Base-by-base conservation (phyloP, 2,113 vertebrate genomes). In the Ochotona princeps region DNA sequence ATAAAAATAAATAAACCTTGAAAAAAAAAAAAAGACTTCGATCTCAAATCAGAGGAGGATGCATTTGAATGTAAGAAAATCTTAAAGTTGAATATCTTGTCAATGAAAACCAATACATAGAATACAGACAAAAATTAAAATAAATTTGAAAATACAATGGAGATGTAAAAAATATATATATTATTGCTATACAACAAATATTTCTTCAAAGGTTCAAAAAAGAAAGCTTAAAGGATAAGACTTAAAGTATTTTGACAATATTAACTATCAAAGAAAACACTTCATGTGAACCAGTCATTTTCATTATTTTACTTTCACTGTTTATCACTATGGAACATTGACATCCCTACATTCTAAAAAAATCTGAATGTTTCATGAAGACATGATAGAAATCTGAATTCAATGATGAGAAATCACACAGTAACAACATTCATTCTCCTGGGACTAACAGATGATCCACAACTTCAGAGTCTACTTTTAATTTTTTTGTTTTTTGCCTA, bases 401-500 rank as follows among this genome's bases (percentile, higher is more conserved):
- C 78, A 69, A 8, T 35, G 47, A 93, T 93, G 92, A 69, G 84
- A 83, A 95, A 96, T 13, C 57, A 21, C 21, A 94, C 92, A 21
- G 23, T 44, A 60, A 79, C 89, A 70, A 70, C 87, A n/a, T 97
- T 95, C 87, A 90, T 96, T 44, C 96, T 97, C 26, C 60, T 95
- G 28, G 95, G 93, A 69, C 70, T 97, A 11, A 94, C 90, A 6
- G 90, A 88, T 2, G 23, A 91, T n/a, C 91, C 23, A 79, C 66
- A 72, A 15, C 49, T 75, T 2, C 88, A 95, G 60, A 47, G 49
- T 60, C 28, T 91, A 12, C 88, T 91, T 69, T 91, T 91, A 66
- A 75, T 87, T 10, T 82, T 93, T 65, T 38, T 86, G 11, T 73
- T 89, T 74, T 35, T 96, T 73, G 92, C 85, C 6, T 94, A 95